These are phyloP conservation scores for Adoxophyes honmai DNA, from an alignment of 1,140 invertebrate species.

Conservation along the genomic window DNA sequence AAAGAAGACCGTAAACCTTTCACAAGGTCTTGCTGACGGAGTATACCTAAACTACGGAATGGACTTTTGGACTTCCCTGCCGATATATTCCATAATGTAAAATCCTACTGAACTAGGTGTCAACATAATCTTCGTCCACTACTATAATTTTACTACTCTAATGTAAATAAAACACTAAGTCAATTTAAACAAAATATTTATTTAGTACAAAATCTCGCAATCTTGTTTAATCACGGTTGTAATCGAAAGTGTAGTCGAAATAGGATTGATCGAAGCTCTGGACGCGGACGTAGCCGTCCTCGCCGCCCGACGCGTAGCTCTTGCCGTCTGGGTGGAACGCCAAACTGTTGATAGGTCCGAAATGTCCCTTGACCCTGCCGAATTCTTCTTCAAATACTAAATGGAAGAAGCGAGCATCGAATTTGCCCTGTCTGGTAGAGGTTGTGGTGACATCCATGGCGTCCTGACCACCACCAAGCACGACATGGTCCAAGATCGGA, in stretches of 20 bases:
- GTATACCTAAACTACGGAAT: too few relatives aligned
- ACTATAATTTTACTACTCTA: too few relatives aligned
- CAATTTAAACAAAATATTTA: too few relatives aligned
- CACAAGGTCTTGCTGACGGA: too few relatives aligned
- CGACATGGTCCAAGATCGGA: constrained; percentile 95
- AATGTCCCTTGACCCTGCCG: constrained; percentile 98
- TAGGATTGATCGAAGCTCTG: constrained; percentile 98
- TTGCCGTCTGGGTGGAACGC: constrained; percentile 99
- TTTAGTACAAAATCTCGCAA: too few relatives aligned
- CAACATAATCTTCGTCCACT: too few relatives aligned
- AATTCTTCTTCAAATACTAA: constrained; percentile 99
- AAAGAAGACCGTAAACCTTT: too few relatives aligned
- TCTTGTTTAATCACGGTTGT: constrained; percentile 71
- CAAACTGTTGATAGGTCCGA: constrained; percentile 99
- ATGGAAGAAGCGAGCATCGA: constrained; percentile 99
- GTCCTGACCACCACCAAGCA: constrained; percentile 98
- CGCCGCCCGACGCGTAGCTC: constrained; percentile 97
- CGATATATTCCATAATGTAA: too few relatives aligned
- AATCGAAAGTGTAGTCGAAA: constrained; percentile 98
- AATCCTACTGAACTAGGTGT: too few relatives aligned
- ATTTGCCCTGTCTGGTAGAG: constrained; percentile 96
- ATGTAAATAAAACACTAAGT: too few relatives aligned
- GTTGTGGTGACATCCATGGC: constrained; percentile 99
- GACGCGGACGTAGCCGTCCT: constrained; percentile 98
- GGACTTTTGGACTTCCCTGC: too few relatives aligned